Base-by-base conservation (phyloP, 2,888 invertebrate genomes). In the Oxycera nigricornis region DNA sequence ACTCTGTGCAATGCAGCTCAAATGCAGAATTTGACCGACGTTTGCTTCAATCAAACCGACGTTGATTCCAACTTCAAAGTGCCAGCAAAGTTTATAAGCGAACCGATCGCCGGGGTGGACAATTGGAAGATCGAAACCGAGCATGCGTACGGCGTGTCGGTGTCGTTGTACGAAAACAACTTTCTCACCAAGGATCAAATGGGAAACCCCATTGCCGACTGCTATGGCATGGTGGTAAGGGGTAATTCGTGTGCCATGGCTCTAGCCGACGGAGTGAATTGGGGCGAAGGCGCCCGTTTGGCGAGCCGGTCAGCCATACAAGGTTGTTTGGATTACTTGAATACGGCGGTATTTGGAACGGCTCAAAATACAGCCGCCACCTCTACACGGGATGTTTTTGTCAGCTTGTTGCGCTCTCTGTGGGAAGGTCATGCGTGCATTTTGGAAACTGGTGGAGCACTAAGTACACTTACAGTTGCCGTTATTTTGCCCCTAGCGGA, bases 191-290 rank as follows among this genome's bases (percentile, higher is more conserved):
- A 91, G 77, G 85, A 87, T 75, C 86, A 87, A 78, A 89, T 90
- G 86, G 94, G 94, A 1, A 92, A 92, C 83, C 95, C 95, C 0
- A 92, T 95, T 77, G 95, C 95, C 17, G 95, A 95, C 86, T 93
- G 94, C 79, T 95, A 93, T 86, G 95, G 92, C 0, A 87, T 95
- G 76, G 91, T 90, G 41, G 88, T 89, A 2, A 86, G 90, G 67
- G 87, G 87, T n/a, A 92, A 94, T 86, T 92, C 90, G 76, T 91
- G 92, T 17, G 88, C 94, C 74, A 86, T 95, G 83, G 92, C 92
- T 14, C 88, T 96, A 74, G 95, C 95, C 2, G 95, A 95, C 86
- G 95, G 95, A 26, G 95, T 95, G 1, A 95, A 96, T 85, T 96
- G 95, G 95, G 95, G 95, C 75, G 92, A 94, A 82, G 94, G 94